Evolutionary conservation across 1,140 invertebrate genomes (phyloP).

Genomic region (Artemia franciscana): DNA sequence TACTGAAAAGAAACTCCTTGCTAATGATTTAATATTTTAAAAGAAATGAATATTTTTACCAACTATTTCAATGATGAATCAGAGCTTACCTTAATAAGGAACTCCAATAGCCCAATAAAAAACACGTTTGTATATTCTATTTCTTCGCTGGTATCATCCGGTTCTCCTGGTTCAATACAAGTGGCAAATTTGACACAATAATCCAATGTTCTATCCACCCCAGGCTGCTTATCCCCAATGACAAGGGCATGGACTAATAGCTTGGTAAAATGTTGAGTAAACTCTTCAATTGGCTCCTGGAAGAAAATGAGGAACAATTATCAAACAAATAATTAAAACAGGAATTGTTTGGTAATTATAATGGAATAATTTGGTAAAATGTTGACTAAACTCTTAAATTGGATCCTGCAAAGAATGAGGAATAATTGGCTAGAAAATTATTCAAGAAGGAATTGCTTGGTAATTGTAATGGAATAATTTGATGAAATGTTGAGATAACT

Average conservation of each 20-base stretch:
- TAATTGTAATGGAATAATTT: neutral
- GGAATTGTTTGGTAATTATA: neutral
- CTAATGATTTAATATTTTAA: too few relatives aligned
- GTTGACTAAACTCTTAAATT: neutral
- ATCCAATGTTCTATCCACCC: constrained; percentile 33
- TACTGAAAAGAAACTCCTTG: too few relatives aligned
- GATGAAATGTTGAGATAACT: neutral
- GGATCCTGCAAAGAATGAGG: neutral
- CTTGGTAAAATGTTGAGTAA: constrained; percentile 9
- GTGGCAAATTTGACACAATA: constrained; percentile 38
- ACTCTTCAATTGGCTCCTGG: constrained; percentile 4
- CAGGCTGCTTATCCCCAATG: constrained; percentile 33
- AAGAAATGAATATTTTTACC: too few relatives aligned
- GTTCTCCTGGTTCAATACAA: constrained; percentile 19
- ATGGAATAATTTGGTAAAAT: neutral
- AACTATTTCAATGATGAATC: too few relatives aligned
- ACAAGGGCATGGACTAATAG: constrained; percentile 20
- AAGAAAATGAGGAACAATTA: neutral
- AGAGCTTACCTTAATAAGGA: constrained; percentile 28
- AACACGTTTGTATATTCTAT: constrained; percentile 2
- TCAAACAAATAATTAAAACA: neutral
- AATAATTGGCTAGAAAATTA: neutral
- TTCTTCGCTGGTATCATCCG: constrained; percentile 15
- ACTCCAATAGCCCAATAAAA: constrained; percentile 25
- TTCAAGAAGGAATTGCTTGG: neutral